These are phyloP conservation scores for Notothenia coriiceps DNA, from an alignment of 2,113 vertebrate genomes.

Conservation along the genomic window DNA sequence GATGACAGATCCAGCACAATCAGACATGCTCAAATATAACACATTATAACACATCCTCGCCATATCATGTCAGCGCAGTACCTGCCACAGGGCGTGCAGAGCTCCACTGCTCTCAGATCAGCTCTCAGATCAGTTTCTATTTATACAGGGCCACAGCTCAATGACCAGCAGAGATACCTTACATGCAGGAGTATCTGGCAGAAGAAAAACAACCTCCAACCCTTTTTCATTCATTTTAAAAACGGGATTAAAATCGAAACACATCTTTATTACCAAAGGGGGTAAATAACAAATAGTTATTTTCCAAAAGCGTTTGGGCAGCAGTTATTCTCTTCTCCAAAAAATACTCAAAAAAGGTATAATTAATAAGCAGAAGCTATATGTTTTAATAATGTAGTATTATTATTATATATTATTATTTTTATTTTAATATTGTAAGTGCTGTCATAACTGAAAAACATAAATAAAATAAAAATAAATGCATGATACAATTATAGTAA, in stretches of 20 bases:
- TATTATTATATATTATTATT: no score
- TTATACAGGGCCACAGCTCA: conserved; percentile 42
- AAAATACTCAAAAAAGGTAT: neutral
- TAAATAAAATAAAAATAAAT: no score
- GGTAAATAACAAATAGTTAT: neutral
- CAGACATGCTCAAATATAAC: conserved; percentile 66
- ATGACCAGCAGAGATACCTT: conserved; percentile 41
- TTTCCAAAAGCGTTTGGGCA: conserved; percentile 23
- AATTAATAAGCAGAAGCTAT: no score
- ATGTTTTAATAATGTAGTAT: no score
- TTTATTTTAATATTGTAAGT: no score
- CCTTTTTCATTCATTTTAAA: no score
- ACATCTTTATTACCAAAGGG: no score
- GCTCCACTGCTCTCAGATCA: conserved; percentile 57
- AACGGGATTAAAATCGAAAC: no score
- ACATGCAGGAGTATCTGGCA: conserved; percentile 10
- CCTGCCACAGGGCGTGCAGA: conserved; percentile 55
- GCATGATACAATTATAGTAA: no score
- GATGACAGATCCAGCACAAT: conserved; percentile 63
- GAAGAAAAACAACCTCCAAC: neutral
- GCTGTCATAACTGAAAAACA: no score
- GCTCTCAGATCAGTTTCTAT: conserved; percentile 66
- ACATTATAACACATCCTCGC: conserved; percentile 28
- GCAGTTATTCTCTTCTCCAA: conserved; percentile 1
- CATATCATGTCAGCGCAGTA: conserved; percentile 64